Base-by-base conservation (phyloP, 2,888 invertebrate species). In the Cheilosia scutellata region DNA sequence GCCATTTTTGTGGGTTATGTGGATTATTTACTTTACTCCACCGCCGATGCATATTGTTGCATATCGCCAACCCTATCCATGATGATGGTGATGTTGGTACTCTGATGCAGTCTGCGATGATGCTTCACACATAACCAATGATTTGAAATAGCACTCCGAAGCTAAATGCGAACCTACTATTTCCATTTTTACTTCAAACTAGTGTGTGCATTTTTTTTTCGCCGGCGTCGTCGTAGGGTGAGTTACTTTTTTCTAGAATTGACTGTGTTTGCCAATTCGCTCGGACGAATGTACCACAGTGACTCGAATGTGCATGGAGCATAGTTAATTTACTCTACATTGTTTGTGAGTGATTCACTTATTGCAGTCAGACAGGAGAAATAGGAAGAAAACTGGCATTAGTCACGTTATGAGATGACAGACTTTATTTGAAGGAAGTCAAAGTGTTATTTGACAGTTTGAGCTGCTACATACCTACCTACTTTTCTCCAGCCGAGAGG, bases 1-100 rank as follows among this genome's bases (percentile, higher is more conserved):
- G 82, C 86, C 65, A 80, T 86, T 86, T 86, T 86, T 86, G 86
- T 80, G 86, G 86, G 76, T 51, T 86, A 72, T 86, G 86, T 76
- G 86, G 82, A 86, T 86, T 86, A 82, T 86, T 86, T 82, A 86
- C 86, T 86, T 82, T 80, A 68, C 76, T 77, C 66, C 62, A 65
- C 72, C 63, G 71, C 47, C 55, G 65, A 62, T 72, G 86, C 80
- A 86, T 76, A 70, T 77, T 80, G 86, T 77, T 86, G 86, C 86
- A 86, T 51, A 60, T n/a, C 33, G 49, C 76, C 70, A 65, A 60
- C 63, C 51, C 37, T 37, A 1, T 37, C 11, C 37, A 37, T 37
- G 37, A 11, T 37, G 37, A 37, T 37, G 37, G 11, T 11, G 37
- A 9, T 4, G 11, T 4, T 37, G 11, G 9, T 37, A 37, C 44